Evolutionary conservation across 2,888 invertebrate genomes (phyloP), one percentile per base, ranked within the genome.

Genomic region (Tromatobia lineatoria): DNA sequence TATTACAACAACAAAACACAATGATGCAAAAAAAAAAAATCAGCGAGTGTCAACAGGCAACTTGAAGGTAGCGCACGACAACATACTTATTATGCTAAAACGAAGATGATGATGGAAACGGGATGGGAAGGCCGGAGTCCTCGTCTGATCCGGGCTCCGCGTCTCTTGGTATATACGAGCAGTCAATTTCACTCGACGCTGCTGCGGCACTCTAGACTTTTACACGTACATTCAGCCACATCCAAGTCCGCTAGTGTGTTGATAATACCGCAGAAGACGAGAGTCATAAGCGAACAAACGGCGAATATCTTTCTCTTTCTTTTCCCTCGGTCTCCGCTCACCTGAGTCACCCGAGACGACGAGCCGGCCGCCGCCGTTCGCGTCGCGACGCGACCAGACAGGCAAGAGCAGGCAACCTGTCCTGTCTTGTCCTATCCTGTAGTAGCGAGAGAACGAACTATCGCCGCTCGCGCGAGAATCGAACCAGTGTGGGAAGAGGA

Each of bases 291-390:
- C 71, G 71, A 73, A 59, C 71, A 73, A 73, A 73, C 71, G 71
- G 57, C 57, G 57, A 59, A 38, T 70, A 18, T 70, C 74, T 79
- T 73, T 45, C 77, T 45, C 69, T 81, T 70, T 61, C 77, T 76
- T 59, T 69, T 81, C 57, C 47, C 76, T 67, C 71, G 47, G 79
- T 73, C 83, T 59, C 25, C 73, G 83, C 79, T 79, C 83, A 83
- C 88, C 88, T 91, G 91, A 92, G 90, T 92, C 91, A 92, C 89
- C 88, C 89, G 90, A 90, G 88, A 86, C 87, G 85, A 74, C 86
- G 75, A 67, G 80, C 74, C 54, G 59, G 42, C 71, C 57, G 34
- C 23, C 61, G 61, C 18, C 29, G 59, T 61, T 29, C 59, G 59
- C 29, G 59, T 64, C 64, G 64, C 64, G 64, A 64, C 64, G 69